Conservation (phyloP, 2,113 vertebrate species). For the Callithrix jacchus region DNA sequence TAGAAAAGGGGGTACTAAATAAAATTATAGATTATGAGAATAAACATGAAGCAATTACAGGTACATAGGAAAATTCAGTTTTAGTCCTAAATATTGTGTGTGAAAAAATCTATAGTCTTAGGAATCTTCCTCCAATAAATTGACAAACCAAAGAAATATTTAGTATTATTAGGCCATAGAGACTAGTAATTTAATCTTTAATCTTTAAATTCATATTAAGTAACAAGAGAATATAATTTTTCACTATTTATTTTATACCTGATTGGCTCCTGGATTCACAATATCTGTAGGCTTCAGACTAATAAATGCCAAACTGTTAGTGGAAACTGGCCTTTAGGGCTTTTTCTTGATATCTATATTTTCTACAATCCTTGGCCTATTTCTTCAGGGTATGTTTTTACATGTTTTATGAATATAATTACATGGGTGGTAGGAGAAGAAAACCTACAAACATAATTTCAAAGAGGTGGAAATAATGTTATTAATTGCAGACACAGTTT, state of each 20-base stretch:
- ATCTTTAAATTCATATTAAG: not conserved
- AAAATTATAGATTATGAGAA: not conserved
- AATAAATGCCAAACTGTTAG: not conserved
- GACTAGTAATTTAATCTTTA: not conserved
- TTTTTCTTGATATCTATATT: not conserved
- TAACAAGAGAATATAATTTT: not conserved
- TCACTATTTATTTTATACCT: not conserved
- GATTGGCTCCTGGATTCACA: not conserved
- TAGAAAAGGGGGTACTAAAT: not conserved
- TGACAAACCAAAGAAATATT: not conserved
- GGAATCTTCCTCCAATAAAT: not conserved
- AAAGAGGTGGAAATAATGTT: not conserved
- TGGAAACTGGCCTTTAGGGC: not conserved
- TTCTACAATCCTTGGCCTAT: not conserved
- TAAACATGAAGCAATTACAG: not conserved
- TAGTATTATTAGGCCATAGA: not conserved
- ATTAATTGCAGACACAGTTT: constrained; percentile 24
- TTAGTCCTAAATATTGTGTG: not conserved
- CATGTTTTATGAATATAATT: not conserved
- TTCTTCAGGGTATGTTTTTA: not conserved
- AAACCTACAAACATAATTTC: not conserved
- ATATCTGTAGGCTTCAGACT: not conserved
- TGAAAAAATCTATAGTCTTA: not conserved
- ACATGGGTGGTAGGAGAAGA: not conserved
- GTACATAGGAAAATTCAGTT: not conserved